phyloP scores from a whole-genome alignment of 2,888 invertebrate species.

The Calameuta filiformis region DNA sequence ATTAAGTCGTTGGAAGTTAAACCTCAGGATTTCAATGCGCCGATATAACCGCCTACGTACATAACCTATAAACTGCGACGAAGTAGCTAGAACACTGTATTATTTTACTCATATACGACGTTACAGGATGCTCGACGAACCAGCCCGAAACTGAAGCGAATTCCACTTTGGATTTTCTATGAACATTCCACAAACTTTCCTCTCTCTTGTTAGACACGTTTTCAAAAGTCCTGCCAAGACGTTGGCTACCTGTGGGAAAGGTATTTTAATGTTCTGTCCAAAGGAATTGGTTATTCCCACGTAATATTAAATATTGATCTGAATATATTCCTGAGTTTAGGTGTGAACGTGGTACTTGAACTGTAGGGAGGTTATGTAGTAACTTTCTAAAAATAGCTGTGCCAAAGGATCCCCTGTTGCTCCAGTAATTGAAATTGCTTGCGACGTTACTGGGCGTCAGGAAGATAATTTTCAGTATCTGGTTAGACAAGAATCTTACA shows the following conservation, averaged over 20 bases:
- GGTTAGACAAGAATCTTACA: neutral
- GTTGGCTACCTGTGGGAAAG: neutral
- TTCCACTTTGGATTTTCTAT: neutral
- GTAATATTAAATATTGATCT: neutral
- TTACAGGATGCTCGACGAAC: neutral
- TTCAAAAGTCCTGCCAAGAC: neutral
- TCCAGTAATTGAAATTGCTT: no score
- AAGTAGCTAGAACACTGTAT: neutral
- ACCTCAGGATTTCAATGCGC: neutral
- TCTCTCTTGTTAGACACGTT: neutral
- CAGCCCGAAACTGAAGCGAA: neutral
- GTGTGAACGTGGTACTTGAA: neutral
- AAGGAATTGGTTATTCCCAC: neutral
- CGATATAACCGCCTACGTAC: neutral
- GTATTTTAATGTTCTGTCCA: neutral
- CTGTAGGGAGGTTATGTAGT: neutral
- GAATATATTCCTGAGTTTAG: neutral
- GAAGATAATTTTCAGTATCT: neutral
- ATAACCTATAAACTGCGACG: neutral
- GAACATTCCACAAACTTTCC: neutral
- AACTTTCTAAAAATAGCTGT: neutral
- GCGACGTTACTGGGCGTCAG: neutral
- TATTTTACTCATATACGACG: neutral
- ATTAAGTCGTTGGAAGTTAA: constrained; percentile 49
- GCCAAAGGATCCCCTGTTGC: no score